Base-by-base conservation (phyloP, 2,113 vertebrate genomes). In the Piprites chloris region DNA sequence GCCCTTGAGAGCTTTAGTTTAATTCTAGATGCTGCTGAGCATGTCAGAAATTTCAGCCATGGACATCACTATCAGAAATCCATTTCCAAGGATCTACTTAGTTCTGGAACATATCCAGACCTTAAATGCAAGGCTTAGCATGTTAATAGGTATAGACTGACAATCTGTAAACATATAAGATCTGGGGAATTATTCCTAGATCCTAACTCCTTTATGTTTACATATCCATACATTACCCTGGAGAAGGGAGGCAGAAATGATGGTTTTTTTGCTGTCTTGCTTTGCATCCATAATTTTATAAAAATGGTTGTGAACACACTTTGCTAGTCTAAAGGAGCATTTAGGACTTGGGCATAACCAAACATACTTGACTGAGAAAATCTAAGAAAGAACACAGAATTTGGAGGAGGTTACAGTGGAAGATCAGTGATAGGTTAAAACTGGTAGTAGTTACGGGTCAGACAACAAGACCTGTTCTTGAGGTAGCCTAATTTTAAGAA, bases 131-230 rank as follows among this genome's bases (percentile, higher is more conserved):
- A 92, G 79, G 82, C 90, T 88, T 93, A 81, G 92, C 82, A 83
- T 96, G 88, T 72, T 85, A 96, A 91, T 97, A 86, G 65, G 33
- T 90, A 81, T 71, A 85, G 87, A 37, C 72, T 96, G 90, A 63
- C 76, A 84, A 68, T 78, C 76, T 92, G 82, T 90, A 94, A 93
- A 92, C 80, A 55, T 80, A 71, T 80, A 71, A 89, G 47, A 78
- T 77, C 88, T 92, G 47, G 61, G 85, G 56, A 91, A 88, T 94
- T 92, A 85, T 89, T 93, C 72, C 79, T 91, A 80, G 79, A 88
- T 90, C 56, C 55, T 46, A 90, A 73, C n/a, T 90, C 85, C 37
- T 74, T 76, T 78, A 19, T 88, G 85, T 96, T 95, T 90, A 71
- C 59, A 55, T 71, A 75, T 30, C 83, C 76, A 78, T 94, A 93